Conservation (phyloP, 2,888 invertebrate species). For the Sphecodes monilicornis region DNA sequence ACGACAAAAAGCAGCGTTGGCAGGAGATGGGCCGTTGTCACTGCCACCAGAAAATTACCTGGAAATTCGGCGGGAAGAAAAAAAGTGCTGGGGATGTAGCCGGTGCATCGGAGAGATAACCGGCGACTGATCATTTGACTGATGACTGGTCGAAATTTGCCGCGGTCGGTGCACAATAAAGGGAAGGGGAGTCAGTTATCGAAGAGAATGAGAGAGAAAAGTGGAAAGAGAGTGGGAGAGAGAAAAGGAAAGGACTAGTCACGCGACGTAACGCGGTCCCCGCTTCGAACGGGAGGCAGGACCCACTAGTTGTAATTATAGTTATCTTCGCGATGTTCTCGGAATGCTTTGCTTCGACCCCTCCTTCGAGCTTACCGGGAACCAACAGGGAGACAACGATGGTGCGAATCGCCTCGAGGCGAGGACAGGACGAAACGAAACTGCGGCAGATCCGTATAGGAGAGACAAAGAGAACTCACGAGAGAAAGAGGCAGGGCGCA, state of each 20-base stretch:
- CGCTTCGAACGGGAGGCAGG: constrained; percentile 65
- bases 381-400: constrained; percentile 68
- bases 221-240: constrained; percentile 23
- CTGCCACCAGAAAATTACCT: neutral
- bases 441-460: constrained; percentile 55
- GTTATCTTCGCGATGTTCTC: constrained; percentile 77
- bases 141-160: constrained; percentile 40
- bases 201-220: constrained; percentile 36
- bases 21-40: neutral
- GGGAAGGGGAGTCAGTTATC: constrained; percentile 5
- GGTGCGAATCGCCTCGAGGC: constrained; percentile 44
- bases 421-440: constrained; percentile 30
- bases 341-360: constrained; percentile 76
- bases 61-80: neutral
- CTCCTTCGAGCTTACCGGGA: constrained; percentile 75
- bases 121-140: constrained; percentile 16
- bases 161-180: constrained; percentile 10
- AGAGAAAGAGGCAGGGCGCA: constrained; percentile 65
- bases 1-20: neutral
- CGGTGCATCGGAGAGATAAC: constrained; percentile 14
- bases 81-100: constrained; percentile 1
- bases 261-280: constrained; percentile 66
- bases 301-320: constrained; percentile 76
- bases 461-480: constrained; percentile 66
- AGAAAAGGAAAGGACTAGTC: constrained; percentile 52